Evolutionary conservation across 2,888 invertebrate genomes (phyloP).

Genomic region (Ceraclea dissimilis): DNA sequence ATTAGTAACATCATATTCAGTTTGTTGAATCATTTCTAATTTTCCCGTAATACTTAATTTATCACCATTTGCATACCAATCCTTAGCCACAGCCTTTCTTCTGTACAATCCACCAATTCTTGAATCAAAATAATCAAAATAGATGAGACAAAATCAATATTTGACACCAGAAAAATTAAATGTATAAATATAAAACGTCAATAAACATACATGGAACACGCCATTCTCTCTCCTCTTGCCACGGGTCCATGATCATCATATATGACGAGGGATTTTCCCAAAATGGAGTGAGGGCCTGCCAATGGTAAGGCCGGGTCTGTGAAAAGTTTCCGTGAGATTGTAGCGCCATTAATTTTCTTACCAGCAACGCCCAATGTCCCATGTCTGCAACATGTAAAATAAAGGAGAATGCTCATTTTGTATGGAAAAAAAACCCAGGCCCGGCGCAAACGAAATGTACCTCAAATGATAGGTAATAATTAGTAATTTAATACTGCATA

Average conservation of each 20-base stretch:
- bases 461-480: no score
- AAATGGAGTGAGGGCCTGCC: conserved; percentile 62
- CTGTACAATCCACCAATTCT: conserved; percentile 69
- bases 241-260: conserved; percentile 83
- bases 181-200: no score
- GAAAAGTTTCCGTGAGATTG: conserved; percentile 65
- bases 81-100: conserved; percentile 75
- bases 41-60: conserved; percentile 59
- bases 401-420: no score
- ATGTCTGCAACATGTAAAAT: conserved; percentile 54
- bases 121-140: conserved; percentile 24
- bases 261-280: conserved; percentile 78
- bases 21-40: conserved; percentile 77
- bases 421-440: no score
- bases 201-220: conserved; percentile 71
- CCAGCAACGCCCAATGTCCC: conserved; percentile 70
- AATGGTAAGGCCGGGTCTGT: conserved; percentile 72
- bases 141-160: conserved; percentile 3
- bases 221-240: conserved; percentile 80
- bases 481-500: no score
- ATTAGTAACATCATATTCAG: conserved; percentile 76
- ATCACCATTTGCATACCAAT: conserved; percentile 82
- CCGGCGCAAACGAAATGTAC: no score
- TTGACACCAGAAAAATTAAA: no score
- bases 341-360: conserved; percentile 54